Conservation (phyloP, 1,140 invertebrate species). For the Bemisia tabaci region DNA sequence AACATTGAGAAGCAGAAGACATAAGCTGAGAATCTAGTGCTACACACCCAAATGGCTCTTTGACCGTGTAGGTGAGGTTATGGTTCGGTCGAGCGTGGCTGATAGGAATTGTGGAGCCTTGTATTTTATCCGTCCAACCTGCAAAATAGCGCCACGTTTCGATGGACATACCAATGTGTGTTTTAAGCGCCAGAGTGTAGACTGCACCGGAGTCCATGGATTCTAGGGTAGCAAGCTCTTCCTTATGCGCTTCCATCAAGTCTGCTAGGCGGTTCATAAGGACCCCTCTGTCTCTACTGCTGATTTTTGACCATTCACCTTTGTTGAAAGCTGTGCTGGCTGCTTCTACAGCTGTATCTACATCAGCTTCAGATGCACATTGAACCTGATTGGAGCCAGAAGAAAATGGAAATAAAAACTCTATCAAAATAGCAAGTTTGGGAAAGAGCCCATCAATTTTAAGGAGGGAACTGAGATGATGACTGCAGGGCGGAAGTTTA, state of each 20-base stretch:
- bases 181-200: conserved; percentile 87
- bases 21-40: neutral
- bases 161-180: conserved; percentile 87
- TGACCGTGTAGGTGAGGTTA: conserved; percentile 75
- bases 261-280: conserved; percentile 69
- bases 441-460: no score
- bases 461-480: no score
- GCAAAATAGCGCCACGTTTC: conserved; percentile 87
- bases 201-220: conserved; percentile 87
- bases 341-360: conserved; percentile 71
- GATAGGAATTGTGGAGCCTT: conserved; percentile 82
- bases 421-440: no score
- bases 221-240: conserved; percentile 87
- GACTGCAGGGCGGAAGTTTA: no score
- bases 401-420: no score
- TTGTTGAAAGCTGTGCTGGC: conserved; percentile 75
- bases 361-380: conserved; percentile 60
- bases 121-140: conserved; percentile 90
- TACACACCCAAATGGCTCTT: conserved; percentile 56
- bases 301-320: conserved; percentile 80
- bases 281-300: conserved; percentile 62
- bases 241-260: conserved; percentile 84
- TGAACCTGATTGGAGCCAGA: conserved; percentile 56
- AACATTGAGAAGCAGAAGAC: neutral
- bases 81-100: conserved; percentile 76